phyloP scores from a whole-genome alignment of 2,888 invertebrate species.

The Orchestes rusci region DNA sequence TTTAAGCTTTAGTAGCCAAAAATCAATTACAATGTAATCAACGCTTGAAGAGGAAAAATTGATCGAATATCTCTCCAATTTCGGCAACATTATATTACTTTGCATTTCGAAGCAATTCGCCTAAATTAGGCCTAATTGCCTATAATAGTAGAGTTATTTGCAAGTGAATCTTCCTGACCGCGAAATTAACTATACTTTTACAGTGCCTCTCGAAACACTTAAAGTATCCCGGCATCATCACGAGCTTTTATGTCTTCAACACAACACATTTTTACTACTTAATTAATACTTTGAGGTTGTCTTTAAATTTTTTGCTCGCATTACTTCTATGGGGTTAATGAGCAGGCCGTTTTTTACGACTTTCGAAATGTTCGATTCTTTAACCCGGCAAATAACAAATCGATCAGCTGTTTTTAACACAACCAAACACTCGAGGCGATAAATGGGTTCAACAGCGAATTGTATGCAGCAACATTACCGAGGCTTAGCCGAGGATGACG shows the following conservation, averaged over 20 bases:
- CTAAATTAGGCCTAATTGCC: conserved; percentile 40
- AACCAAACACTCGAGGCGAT: no score
- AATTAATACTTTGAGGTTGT: conserved; percentile 20
- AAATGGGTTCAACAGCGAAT: no score
- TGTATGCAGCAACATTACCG: no score
- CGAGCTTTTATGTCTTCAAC: conserved; percentile 20
- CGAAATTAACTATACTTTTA: conserved; percentile 30
- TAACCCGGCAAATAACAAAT: no score
- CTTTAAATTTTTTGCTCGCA: conserved; percentile 10
- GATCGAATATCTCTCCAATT: conserved; percentile 33
- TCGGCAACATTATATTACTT: conserved; percentile 35
- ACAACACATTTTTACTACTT: conserved; percentile 23
- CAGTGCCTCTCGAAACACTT: conserved; percentile 23
- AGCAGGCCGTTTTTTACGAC: no score
- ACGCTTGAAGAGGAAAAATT: conserved; percentile 30
- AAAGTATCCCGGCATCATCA: conserved; percentile 14
- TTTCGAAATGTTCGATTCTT: no score
- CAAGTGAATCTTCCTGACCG: conserved; percentile 23
- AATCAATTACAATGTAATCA: not conserved
- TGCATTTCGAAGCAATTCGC: conserved; percentile 39
- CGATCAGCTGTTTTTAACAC: no score
- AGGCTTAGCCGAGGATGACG: no score
- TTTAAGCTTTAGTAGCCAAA: no score
- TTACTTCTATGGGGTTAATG: no score
- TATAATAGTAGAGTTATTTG: conserved; percentile 38